Base-by-base conservation (phyloP, 2,888 invertebrate genomes). In the Beris morrisii region DNA sequence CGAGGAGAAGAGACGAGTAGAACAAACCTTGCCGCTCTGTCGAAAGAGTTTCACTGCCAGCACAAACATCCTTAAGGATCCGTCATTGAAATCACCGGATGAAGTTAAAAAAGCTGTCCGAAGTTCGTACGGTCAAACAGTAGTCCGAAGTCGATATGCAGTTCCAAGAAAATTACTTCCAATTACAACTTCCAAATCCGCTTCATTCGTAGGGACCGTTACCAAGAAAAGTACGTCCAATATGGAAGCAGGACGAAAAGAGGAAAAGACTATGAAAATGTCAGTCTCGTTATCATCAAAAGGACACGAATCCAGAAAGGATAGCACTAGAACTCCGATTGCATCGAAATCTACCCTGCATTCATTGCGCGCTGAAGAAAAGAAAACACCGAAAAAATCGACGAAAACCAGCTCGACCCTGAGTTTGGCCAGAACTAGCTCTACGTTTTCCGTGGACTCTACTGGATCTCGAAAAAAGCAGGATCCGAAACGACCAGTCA, bases 1-100 rank as follows among this genome's bases (percentile, higher is more conserved):
- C 7, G 82, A 80, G 55, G 84, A 84, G 70, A 85, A 84, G 72
- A 81, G 79, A 70, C 82, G 83, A 9, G 75, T 84, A 54, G 83
- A 84, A 72, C 76, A 80, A 56, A 76, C 76, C 1, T 61, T 81
- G 68, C 79, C 80, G 0, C 71, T 76, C 5, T 72, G 72, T 63
- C 75, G 78, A 13, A 75, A 75, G 59, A 78, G 77, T 63, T 79
- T 80, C 45, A 77, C 79, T 70, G 79, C 79, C 0, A 79, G 80
- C 67, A 81, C 81, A 5, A 80, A 80, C 66, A 81, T 81, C 4
- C 70, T 81, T 53, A 71, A 78, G 3, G 79, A 87, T 43, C 84
- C 86, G 0, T 85, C 85, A 65, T 74, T 88, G 4, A 78, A 84
- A 48, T 86, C 86, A 0, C 85, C 87, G 0, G 83, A 82, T 31